Conservation (phyloP, 53 echinoderm and acorn worm species). For the Holothuria leucospilota region DNA sequence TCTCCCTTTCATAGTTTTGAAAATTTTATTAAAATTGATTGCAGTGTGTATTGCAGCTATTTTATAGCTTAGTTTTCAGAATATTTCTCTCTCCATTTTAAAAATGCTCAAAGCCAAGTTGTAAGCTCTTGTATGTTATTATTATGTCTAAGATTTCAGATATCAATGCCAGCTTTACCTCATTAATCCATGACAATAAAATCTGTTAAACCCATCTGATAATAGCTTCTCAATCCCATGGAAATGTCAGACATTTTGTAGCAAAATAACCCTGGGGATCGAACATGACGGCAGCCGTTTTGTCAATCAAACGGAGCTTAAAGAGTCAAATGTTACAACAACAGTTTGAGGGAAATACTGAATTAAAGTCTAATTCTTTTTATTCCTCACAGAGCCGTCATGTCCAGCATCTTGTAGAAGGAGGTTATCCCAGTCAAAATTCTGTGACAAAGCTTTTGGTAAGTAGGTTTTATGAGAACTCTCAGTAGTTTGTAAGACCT, state of each 20-base stretch:
- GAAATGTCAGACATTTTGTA: constrained; percentile 14
- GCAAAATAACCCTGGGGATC: constrained; percentile 29
- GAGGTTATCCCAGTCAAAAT: constrained; percentile 26
- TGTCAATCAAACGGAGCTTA: constrained; percentile 19
- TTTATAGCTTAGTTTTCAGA: no score
- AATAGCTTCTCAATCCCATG: background rate
- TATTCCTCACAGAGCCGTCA: background rate
- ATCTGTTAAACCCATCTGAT: constrained; percentile 31
- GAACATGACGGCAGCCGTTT: background rate
- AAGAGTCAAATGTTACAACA: background rate
- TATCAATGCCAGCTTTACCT: background rate
- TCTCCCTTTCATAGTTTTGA: no score
- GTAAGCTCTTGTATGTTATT: background rate
- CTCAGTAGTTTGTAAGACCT: no score
- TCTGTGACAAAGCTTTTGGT: constrained; percentile 23
- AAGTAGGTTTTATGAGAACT: background rate
- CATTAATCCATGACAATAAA: background rate
- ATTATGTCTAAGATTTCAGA: background rate
- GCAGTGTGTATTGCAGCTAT: no score
- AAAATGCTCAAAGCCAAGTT: background rate
- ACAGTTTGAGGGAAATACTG: constrained; percentile 21
- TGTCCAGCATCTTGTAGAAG: constrained; percentile 12
- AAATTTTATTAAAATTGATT: no score
- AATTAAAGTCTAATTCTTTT: background rate
- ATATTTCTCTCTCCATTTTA: background rate